phyloP scores from a whole-genome alignment of 2,113 vertebrate genomes.

The Cyphotilapia sp. region DNA sequence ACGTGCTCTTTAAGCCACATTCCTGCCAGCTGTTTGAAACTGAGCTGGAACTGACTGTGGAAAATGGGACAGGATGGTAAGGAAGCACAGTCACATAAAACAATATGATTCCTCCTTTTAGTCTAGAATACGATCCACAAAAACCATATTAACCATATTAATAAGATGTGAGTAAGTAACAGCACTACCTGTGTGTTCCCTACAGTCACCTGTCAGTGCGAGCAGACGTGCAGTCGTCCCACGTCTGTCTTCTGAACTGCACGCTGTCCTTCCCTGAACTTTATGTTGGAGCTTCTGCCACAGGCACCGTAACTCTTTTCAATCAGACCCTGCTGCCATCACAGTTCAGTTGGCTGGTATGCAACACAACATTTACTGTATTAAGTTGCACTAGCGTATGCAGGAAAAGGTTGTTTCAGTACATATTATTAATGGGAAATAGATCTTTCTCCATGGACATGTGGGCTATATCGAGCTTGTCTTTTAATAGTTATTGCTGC shows the following conservation, averaged over 20 bases:
- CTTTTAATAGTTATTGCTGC: background rate
- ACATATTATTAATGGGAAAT: background rate
- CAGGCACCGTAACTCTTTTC: slow-evolving; percentile 64
- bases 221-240: slow-evolving; percentile 82
- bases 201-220: slow-evolving; percentile 80
- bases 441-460: background rate
- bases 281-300: slow-evolving; percentile 74
- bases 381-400: background rate
- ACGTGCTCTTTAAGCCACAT: slow-evolving; percentile 68
- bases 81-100: background rate
- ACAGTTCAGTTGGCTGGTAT: slow-evolving; percentile 77
- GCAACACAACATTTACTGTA: background rate
- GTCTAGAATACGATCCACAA: background rate
- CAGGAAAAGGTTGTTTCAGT: background rate
- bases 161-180: background rate
- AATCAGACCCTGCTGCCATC: slow-evolving; percentile 84
- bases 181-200: slow-evolving; percentile 14
- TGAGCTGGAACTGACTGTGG: slow-evolving; percentile 78
- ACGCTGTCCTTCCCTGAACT: slow-evolving; percentile 73
- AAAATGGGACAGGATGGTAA: slow-evolving; percentile 81
- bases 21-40: slow-evolving; percentile 75
- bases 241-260: slow-evolving; percentile 76
- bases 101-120: background rate
- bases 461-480: background rate
- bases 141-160: background rate